These are phyloP conservation scores for Leucoptera coffeella DNA, from an alignment of 2,888 invertebrate genomes.

Conservation along the genomic window DNA sequence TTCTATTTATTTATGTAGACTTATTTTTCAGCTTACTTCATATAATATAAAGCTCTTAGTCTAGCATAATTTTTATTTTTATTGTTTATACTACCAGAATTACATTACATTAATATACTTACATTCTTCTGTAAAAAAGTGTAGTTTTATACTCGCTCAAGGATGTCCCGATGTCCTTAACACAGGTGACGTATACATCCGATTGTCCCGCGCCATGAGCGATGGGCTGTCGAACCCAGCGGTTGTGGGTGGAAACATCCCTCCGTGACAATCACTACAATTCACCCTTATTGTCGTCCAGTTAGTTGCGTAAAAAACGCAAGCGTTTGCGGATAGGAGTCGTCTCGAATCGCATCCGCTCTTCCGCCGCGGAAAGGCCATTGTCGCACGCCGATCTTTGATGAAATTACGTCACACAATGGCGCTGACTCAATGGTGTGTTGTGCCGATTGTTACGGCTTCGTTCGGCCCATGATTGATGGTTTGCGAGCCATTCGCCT, in stretches of 20 bases:
- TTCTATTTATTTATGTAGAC: no score
- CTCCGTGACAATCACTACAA: slow-evolving; percentile 26
- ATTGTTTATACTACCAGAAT: no score
- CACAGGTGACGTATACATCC: no score
- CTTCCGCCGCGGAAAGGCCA: slow-evolving; percentile 34
- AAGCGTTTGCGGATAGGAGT: slow-evolving; percentile 31
- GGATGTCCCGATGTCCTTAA: no score
- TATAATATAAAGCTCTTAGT: no score
- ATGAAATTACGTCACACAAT: slow-evolving; percentile 49
- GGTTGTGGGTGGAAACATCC: slow-evolving; percentile 55
- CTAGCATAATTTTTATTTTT: no score
- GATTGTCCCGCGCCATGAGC: slow-evolving; percentile 36
- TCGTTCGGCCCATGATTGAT: slow-evolving; percentile 46
- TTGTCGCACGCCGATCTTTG: slow-evolving; percentile 45
- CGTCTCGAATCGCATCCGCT: slow-evolving; percentile 50
- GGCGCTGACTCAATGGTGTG: slow-evolving; percentile 30
- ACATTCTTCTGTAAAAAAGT: no score
- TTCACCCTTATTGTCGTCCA: slow-evolving; percentile 17
- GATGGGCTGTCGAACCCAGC: slow-evolving; percentile 24
- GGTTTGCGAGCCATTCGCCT: slow-evolving; percentile 15
- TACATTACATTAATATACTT: no score
- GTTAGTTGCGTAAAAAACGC: slow-evolving; percentile 39
- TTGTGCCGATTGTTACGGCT: slow-evolving; percentile 43
- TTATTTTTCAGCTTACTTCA: no score
- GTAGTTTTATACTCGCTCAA: no score